phyloP scores from a whole-genome alignment of 2,888 invertebrate genomes.

The Ichneumoninae sp. region DNA sequence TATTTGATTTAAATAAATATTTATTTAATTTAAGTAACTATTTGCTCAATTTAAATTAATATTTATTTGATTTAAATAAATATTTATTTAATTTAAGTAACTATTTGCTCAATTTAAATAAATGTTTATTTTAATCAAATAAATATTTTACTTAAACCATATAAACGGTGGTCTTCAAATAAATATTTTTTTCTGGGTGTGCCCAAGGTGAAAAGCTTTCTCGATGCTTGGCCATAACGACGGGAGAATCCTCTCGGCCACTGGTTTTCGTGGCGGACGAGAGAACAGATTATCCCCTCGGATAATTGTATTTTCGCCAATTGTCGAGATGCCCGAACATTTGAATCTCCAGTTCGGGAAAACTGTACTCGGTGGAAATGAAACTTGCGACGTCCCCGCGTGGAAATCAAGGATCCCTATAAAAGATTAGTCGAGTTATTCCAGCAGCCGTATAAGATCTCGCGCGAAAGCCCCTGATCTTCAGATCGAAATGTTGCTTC shows the following conservation, averaged over 20 bases:
- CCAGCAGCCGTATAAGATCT: neutral
- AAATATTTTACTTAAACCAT: too few species aligned
- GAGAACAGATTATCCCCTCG: constrained; percentile 36
- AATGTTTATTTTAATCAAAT: too few species aligned
- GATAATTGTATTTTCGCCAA: neutral
- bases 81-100: too few species aligned
- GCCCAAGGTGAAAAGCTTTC: constrained; percentile 15
- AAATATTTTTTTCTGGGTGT: too few species aligned
- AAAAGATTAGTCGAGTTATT: neutral
- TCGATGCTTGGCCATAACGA: constrained; percentile 37
- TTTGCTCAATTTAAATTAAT: too few species aligned
- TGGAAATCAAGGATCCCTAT: neutral
- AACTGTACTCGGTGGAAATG: neutral
- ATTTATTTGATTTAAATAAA: too few species aligned
- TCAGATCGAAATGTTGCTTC: neutral
- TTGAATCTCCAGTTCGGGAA: neutral
- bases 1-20: too few species aligned
- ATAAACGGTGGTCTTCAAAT: too few species aligned
- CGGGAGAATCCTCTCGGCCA: constrained; percentile 5
- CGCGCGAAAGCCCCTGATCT: neutral
- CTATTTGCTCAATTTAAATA: too few species aligned
- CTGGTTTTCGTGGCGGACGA: neutral
- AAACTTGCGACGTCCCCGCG: neutral
- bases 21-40: too few species aligned
- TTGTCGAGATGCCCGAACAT: neutral